Evolutionary conservation across 92 coral and sea anemone species (phyloP), one percentile per base, ranked within the genome.

Genomic region (Phymanthus crucifer): DNA sequence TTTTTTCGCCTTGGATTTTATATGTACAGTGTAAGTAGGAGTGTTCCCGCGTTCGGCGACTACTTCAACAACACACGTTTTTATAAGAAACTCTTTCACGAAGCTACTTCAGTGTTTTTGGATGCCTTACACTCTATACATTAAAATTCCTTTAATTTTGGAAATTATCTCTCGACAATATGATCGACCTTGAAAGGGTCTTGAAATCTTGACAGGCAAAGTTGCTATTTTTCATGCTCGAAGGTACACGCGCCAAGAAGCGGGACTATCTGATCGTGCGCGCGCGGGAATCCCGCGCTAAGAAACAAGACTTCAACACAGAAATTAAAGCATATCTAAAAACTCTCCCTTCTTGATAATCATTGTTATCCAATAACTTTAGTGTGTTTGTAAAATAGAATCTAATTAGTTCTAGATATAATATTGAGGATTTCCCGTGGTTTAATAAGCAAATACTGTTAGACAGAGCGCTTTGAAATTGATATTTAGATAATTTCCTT

Each of bases 111-210:
- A 32, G 72, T 29, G 24, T 21, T 54, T 24, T 32, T 70, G 14
- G 3, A 70, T 33, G 27, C 27, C 21, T 32, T n/a, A 18, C 2
- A 33, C 16, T 34, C n/a, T 70, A 71, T 67, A 45, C 24, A 17
- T 45, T 71, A 21, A n/a, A 40, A 21, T 36, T n/a, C 46, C 73
- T 32, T 7, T 46, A 34, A 18, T 12, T 74, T 46, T 74, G 78
- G 78, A 11, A 52, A 29, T 4, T 18, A 64, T 74, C 78, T 74
- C 32, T 74, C 78, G 65, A 74, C 78, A 48, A 6, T 29, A 11
- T 24, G 68, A 29, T 61, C 32, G 34, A 61, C 29, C 68, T 61
- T 61, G 64, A 8, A 21, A 54, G 21, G n/a, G n/a, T n/a, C n/a
- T n/a, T n/a, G 16, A 43, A 43, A 43, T 43, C 48, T 43, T 43